phyloP scores from a whole-genome alignment of 2,113 vertebrate species.

The Anolis sagrei region DNA sequence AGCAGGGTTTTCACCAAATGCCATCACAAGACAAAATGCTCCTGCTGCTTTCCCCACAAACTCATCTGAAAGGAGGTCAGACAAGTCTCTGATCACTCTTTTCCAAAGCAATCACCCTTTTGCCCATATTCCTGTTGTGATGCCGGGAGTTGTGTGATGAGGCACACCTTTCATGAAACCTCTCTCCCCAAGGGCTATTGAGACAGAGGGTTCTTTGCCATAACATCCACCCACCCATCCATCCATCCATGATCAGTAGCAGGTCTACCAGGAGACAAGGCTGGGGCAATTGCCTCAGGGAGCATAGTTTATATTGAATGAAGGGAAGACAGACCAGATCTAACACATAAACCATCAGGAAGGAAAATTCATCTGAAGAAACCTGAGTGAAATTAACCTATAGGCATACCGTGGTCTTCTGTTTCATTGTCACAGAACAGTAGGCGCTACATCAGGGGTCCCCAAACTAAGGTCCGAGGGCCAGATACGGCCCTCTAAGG shows the following conservation, averaged over 20 bases:
- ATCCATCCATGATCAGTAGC: background rate
- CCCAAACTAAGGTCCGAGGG: too few relatives aligned
- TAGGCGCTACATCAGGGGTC: too few relatives aligned
- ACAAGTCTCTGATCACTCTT: background rate
- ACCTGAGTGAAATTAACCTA: background rate
- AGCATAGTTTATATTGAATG: background rate
- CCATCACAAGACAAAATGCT: conserved; percentile 2
- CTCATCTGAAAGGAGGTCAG: background rate
- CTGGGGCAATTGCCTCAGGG: background rate
- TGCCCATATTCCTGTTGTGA: background rate
- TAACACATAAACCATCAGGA: background rate
- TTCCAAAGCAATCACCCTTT: background rate
- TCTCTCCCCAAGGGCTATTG: background rate
- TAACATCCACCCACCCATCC: background rate
- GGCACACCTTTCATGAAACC: too few relatives aligned
- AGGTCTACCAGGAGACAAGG: background rate
- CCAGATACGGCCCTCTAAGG: too few relatives aligned
- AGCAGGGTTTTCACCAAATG: background rate
- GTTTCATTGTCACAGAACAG: background rate
- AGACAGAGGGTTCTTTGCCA: background rate
- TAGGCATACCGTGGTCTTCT: background rate
- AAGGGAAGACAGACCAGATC: background rate
- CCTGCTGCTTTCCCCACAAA: background rate
- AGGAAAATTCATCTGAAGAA: background rate
- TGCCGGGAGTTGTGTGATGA: background rate